Conservation (phyloP, 2,797 vertebrate genomes). For the Triplophysa yarkandensis region DNA sequence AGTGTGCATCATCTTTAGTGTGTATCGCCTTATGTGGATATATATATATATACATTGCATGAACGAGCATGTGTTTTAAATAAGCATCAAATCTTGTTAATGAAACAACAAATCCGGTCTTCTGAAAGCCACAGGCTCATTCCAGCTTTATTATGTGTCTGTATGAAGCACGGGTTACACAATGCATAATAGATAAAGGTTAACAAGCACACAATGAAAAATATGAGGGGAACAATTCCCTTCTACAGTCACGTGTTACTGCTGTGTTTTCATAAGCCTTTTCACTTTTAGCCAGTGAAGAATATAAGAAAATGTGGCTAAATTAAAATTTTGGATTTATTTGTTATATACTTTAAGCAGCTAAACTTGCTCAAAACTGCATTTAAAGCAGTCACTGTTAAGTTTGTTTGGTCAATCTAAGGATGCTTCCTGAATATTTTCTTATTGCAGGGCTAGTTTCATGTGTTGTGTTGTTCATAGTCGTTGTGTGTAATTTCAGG, state of each 20-base stretch:
- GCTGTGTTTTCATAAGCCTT: too few species aligned
- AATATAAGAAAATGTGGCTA: too few species aligned
- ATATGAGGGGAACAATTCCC: background rate
- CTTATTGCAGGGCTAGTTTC: background rate
- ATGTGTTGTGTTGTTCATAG: background rate
- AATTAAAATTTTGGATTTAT: too few species aligned
- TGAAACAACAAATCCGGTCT: background rate
- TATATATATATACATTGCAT: background rate
- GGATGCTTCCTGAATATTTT: background rate
- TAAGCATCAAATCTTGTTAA: background rate
- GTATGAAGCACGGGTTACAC: background rate
- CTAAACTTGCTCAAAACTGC: too few species aligned
- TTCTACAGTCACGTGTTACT: background rate
- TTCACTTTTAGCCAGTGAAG: too few species aligned
- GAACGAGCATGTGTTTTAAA: background rate
- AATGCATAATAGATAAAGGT: background rate
- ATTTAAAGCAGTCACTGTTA: too few species aligned
- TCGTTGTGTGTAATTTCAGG: constrained; percentile 70
- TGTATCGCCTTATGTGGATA: too few species aligned
- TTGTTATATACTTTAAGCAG: too few species aligned
- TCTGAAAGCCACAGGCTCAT: background rate
- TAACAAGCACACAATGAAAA: background rate
- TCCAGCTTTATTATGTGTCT: background rate
- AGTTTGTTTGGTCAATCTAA: background rate
- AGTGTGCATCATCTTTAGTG: too few species aligned